These are phyloP conservation scores for Garra rufa DNA, from an alignment of 2,113 vertebrate genomes.

Conservation along the genomic window DNA sequence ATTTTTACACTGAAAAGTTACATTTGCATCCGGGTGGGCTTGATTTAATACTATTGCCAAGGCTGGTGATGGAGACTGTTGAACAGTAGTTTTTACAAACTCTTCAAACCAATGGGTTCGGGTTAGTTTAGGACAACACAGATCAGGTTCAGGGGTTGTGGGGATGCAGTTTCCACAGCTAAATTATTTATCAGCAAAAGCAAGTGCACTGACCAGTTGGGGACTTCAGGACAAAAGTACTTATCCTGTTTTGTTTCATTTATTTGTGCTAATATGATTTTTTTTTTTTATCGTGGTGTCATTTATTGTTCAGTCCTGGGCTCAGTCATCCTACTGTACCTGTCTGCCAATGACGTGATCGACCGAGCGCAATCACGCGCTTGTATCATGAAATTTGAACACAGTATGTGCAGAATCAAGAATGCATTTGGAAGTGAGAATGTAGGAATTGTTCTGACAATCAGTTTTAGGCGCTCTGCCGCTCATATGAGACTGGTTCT, in stretches of 20 bases:
- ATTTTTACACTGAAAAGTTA: conserved; percentile 63
- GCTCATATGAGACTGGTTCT: conserved; percentile 70
- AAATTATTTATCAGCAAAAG: conserved; percentile 71
- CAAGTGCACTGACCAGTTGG: conserved; percentile 74
- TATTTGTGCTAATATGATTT: conserved; percentile 60
- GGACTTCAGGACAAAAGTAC: conserved; percentile 74
- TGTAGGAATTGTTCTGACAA: conserved; percentile 58
- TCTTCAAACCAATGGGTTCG: conserved; percentile 28
- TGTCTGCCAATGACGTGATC: conserved; percentile 54
- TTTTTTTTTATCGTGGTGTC: conserved; percentile 25
- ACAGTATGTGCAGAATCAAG: conserved; percentile 7
- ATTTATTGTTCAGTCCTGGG: conserved; percentile 48
- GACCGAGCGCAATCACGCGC: not conserved
- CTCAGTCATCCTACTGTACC: conserved; percentile 61
- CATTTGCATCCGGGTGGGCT: conserved; percentile 36
- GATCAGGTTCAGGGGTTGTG: conserved; percentile 48
- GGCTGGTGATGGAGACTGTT: conserved; percentile 46
- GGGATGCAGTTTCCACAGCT: conserved; percentile 56
- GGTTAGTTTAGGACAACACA: conserved; percentile 24
- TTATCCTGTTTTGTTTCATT: conserved; percentile 62
- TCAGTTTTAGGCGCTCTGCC: conserved; percentile 51
- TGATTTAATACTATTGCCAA: conserved; percentile 45
- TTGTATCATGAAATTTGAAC: conserved; percentile 34
- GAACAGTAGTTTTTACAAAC: conserved; percentile 51
- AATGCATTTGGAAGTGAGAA: conserved; percentile 21